Conservation (phyloP, 2,113 vertebrate genomes). For the Phyllostomus discolor region DNA sequence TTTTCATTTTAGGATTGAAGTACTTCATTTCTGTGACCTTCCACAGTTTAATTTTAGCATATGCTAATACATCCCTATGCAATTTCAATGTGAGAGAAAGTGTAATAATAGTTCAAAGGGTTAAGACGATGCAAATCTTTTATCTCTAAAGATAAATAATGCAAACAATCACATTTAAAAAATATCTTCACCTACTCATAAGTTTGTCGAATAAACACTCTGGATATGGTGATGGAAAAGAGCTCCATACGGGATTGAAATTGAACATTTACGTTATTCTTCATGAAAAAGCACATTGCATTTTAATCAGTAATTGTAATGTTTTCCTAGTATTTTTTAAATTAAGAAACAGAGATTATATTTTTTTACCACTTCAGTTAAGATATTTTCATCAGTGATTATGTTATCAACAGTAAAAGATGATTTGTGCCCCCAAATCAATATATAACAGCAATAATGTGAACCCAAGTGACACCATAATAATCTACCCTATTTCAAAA, state of each 20-base stretch:
- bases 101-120: background rate
- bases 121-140: background rate
- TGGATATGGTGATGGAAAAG: background rate
- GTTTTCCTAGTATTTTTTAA: background rate
- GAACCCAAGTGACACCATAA: background rate
- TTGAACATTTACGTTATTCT: background rate
- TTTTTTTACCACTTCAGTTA: background rate
- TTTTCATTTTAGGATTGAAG: background rate
- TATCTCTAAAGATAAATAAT: constrained; percentile 30
- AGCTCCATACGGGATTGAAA: background rate
- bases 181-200: background rate
- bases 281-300: background rate
- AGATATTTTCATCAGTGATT: background rate
- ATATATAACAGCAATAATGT: background rate
- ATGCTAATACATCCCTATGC: background rate
- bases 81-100: background rate
- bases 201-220: background rate
- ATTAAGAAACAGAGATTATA: background rate
- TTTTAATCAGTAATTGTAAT: constrained; percentile 28
- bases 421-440: background rate
- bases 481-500: background rate
- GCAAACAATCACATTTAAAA: constrained; percentile 26
- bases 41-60: background rate
- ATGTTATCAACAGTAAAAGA: background rate
- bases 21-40: background rate